Conservation (phyloP, 2,113 vertebrate genomes). For the Chroicocephalus ridibundus region DNA sequence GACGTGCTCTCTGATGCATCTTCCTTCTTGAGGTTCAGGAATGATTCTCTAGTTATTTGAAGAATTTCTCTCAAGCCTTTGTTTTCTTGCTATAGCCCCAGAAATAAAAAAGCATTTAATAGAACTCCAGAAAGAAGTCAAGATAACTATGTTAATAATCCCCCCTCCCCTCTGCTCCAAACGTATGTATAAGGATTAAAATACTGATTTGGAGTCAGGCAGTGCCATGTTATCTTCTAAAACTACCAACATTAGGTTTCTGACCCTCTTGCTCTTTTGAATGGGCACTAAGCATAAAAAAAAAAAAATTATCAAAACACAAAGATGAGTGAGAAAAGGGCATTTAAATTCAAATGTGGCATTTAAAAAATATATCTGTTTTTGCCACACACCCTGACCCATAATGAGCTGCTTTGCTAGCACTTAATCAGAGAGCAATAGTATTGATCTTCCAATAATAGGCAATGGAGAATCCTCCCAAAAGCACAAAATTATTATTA, state of each 20-base stretch:
- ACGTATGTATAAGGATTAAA: background rate
- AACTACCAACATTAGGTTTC: background rate
- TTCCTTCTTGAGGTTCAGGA: conserved; percentile 88
- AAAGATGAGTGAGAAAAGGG: background rate
- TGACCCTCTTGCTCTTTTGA: background rate
- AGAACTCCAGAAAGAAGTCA: background rate
- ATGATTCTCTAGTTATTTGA: conserved; percentile 94
- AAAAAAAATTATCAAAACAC: background rate
- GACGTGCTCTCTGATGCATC: conserved; percentile 86
- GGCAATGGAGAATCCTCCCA: background rate
- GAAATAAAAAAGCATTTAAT: background rate
- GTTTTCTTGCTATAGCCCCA: conserved; percentile 84
- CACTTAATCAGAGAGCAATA: background rate
- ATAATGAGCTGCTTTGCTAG: background rate
- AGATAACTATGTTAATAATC: background rate
- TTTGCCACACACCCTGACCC: background rate
- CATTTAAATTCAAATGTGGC: background rate
- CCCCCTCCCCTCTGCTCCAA: background rate
- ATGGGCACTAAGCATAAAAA: background rate
- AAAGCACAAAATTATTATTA: background rate
- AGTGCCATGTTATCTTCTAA: background rate
- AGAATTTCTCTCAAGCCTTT: conserved; percentile 91
- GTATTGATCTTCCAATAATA: background rate
- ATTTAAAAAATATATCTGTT: background rate
- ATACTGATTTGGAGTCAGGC: background rate